phyloP scores from a whole-genome alignment of 2,113 vertebrate genomes.

The Jaculus jaculus region DNA sequence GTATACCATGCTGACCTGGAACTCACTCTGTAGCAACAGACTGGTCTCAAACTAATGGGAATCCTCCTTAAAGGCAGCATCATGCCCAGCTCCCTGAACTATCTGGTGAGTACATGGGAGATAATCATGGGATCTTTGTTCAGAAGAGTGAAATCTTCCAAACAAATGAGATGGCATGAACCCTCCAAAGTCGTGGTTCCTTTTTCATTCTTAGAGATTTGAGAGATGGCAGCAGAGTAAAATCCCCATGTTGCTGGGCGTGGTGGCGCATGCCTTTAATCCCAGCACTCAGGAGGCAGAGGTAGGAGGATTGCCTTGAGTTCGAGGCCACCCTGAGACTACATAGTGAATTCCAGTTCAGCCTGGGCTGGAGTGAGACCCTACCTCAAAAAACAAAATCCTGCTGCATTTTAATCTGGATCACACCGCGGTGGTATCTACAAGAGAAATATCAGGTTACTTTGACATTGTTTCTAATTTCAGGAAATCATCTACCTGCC shows the following conservation, averaged over 20 bases:
- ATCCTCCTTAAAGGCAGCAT: too few relatives aligned
- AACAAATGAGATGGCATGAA: not conserved
- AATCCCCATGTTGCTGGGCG: too few relatives aligned
- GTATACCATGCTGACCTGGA: too few relatives aligned
- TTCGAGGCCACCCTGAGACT: too few relatives aligned
- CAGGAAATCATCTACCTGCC: not conserved
- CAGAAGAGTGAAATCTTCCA: not conserved
- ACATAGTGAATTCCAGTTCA: too few relatives aligned
- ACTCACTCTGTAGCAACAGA: too few relatives aligned
- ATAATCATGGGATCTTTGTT: not conserved
- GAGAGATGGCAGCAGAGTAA: not conserved
- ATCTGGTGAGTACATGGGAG: not conserved
- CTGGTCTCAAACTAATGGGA: too few relatives aligned
- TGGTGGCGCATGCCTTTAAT: too few relatives aligned
- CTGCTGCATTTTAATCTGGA: not conserved
- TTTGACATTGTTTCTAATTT: slow-evolving; percentile 30
- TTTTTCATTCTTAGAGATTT: not conserved
- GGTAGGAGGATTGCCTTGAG: too few relatives aligned
- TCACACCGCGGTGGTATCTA: not conserved
- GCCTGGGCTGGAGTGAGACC: too few relatives aligned
- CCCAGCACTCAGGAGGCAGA: too few relatives aligned
- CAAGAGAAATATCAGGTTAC: not conserved
- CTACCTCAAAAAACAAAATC: too few relatives aligned
- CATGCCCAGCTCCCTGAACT: not conserved
- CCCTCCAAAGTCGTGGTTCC: not conserved